Base-by-base conservation (phyloP, 2,888 invertebrate species). In the Drosophila nr. perissopoda region DNA sequence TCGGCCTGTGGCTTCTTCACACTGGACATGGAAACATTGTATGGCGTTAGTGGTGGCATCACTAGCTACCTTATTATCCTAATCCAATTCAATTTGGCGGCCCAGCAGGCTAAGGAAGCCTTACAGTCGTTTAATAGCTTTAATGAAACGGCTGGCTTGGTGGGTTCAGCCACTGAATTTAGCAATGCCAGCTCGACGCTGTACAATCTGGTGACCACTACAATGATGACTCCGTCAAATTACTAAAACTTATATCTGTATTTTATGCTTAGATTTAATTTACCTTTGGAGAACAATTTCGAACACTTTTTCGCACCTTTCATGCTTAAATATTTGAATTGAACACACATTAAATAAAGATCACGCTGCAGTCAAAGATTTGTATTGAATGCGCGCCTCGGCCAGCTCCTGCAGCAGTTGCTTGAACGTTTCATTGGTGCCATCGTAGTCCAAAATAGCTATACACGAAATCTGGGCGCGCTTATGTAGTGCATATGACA, bases 361-460 rank as follows among this genome's bases (percentile, higher is more conserved):
- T 83, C 73, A 87, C 80, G 21, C 21, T 57, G 70, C 66, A 68
- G 71, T 78, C 27, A 78, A 42, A 0, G 57, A 54, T 42, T 76
- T 86, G 54, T 89, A 89, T 6, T 74, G 76, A 8, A 2, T 16
- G 4, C 85, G 80, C 21, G 92, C 89, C 10, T 69, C 54, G 7
- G 76, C 51, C 7, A 93, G 57, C 36, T 71, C 81, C 7, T 74
- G 66, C 0, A 93, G 31, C 4, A 93, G 51, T 42, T 90, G 68
- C 11, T 74, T 63, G 57, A 82, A 92, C 7, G 69, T 83, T 8
- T 91, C 95, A 91, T 95, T 95, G 29, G 94, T 94, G 6, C 95
- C 95, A 89, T 95, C 94, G 82, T 94, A 95, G 90, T 95, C 95
- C 74, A 95, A 92, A 53, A 96, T 92, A 16, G 95, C 95, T 46